Base-by-base conservation (phyloP, 2,797 vertebrate species). In the Vireo griseus region DNA sequence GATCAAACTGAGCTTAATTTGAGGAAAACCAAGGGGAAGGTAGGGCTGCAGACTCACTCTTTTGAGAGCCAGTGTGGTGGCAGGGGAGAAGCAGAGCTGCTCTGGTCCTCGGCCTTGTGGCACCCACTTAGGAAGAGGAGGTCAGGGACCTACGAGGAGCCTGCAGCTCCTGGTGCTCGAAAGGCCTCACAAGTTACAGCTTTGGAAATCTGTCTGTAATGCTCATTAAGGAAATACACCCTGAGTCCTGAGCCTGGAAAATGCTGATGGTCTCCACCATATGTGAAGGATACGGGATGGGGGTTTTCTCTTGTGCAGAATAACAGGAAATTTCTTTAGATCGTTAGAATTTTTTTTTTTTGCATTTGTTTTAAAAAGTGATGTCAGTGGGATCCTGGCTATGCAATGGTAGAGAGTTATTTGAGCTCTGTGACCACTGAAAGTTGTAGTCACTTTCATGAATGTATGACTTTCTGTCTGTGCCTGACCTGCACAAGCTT, bases 241-340 rank as follows among this genome's bases (percentile, higher is more conserved):
- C 18, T 10, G 63, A 74, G 57, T 82, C 24, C 35, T 65, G 28
- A 90, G 57, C 67, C 83, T 83, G 40, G 61, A 45, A 42, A 63
- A 77, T 51, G 58, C 24, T 29, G 37, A 75, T 13, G 20, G 52
- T 67, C 17, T 63, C 57, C 88, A 29, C 91, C 69, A 45, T 76
- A 52, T 33, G 7, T 80, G 69, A 88, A 92, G 48, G 94, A 84
- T 52, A 13, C 2, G 66, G 55, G 13, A 51, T 55, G 63, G 35
- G 63, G 45, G 28, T 15, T 90, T 80, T 86, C 26, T 79, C 33
- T 68, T 85, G 26, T 37, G 58, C 54, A 72, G 45, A 93, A 45
- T 62, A 93, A 59, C 71, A 78, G 93, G 80, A 94, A 92, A 86
- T 84, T 61, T 89, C 47, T 94, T 86, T 68, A 75, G n/a, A 31